These are phyloP conservation scores for Desmophyllum pertusum DNA, from an alignment of 92 coral and sea anemone genomes.

Conservation along the genomic window DNA sequence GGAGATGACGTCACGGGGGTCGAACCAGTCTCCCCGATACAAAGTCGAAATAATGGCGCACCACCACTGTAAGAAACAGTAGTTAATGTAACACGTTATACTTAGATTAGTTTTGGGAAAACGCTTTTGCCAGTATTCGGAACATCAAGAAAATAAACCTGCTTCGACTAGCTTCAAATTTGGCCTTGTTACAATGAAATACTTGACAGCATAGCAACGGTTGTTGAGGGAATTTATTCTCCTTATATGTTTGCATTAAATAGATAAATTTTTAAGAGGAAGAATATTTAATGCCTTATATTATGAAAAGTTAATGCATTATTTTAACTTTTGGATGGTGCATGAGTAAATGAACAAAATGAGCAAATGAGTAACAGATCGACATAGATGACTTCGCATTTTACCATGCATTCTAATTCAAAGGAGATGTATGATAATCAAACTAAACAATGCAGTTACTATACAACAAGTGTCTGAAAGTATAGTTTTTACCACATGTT, in stretches of 20 bases:
- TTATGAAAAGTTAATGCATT: neutral
- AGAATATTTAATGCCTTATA: neutral
- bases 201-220: constrained; percentile 5
- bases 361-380: too few species aligned
- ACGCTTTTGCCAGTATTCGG: too few species aligned
- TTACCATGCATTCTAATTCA: too few species aligned
- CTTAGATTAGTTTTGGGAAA: neutral
- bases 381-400: too few species aligned
- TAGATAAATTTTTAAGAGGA: neutral
- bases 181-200: neutral
- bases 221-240: neutral
- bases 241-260: neutral
- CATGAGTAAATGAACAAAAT: neutral
- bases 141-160: neutral
- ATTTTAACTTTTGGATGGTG: neutral
- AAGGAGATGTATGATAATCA: too few species aligned
- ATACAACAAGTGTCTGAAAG: neutral
- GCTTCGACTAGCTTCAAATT: neutral
- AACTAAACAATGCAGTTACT: neutral
- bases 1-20: neutral
- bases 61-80: too few species aligned
- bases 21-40: neutral
- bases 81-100: neutral
- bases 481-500: neutral
- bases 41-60: neutral